Base-by-base conservation (phyloP, 2,888 invertebrate species). In the Pollenia labialis region DNA sequence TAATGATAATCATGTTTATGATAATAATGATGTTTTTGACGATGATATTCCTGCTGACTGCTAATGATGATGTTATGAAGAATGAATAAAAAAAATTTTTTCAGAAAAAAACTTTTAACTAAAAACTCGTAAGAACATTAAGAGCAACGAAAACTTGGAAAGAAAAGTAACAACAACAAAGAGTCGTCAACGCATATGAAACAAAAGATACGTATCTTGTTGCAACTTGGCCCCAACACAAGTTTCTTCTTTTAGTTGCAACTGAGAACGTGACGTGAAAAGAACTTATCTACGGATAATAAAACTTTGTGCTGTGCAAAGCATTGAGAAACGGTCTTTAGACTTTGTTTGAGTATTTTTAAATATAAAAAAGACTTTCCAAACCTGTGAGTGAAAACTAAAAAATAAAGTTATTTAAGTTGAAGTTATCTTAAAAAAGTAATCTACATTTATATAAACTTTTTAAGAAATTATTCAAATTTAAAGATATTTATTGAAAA, bases 201-300 rank as follows among this genome's bases (percentile, higher is more conserved):
- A 48, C 42, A 58, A 32, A 46, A 9, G 62, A 84, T 68, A 77
- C 66, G 68, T 81, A 84, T 69, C 84, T 81, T 84, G 54, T 81
- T 84, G 54, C 76, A 81, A 80, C 76, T 74, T 66, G 71, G 76
- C 64, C 66, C 14, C 81, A 87, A 87, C 87, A 81, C 87, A 81
- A 87, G 76, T 84, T 87, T 80, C 40, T 87, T 80, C 40, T 69
- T 68, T 87, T 23, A 87, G 87, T 87, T 84, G 81, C 81, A 87
- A 84, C 74, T 77, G 68, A 87, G 84, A 81, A 84, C 87, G 84
- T 81, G 87, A 84, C 77, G 84, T 69, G 81, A 64, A 68, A 74
- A 81, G 77, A 84, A 87, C 84, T 74, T 74, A 54, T 77, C 74
- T 54, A 68, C 87, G 87, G 87, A 81, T 76, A 77, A 81, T 58